Base-by-base conservation (phyloP, 2,888 invertebrate genomes). In the Chrysopilus asiliformis region DNA sequence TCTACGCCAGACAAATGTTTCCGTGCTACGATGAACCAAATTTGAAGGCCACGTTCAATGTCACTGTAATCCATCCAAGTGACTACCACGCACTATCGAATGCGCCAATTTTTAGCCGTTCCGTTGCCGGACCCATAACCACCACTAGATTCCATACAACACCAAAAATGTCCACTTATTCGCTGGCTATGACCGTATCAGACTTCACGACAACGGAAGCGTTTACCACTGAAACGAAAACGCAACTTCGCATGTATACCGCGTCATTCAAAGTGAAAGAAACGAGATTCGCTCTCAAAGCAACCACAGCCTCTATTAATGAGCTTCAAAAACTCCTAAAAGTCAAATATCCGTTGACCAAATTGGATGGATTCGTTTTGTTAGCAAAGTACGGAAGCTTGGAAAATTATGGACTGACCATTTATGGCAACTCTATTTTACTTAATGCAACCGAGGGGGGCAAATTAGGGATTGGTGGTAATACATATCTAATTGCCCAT, bases 1-100 rank as follows among this genome's bases (percentile, higher is more conserved):
- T 68, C 1, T 64, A 65, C 27, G 73, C 75, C 2, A 67, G 76
- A 2, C 59, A 64, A 10, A 74, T 72, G 0, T 78, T 79, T 52
- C 79, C 79, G 0, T 79, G 79, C 49, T 79, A 72, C 51, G 79
- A 79, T 43, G 78, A 79, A 49, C 79, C 79, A 0, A 60, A 57
- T 0, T 50, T 68, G 13, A 79, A 79, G 48, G 76, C 79, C 1
- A 53, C 57, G 3, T 79, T 77, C 52, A 58, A 66, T 9, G 65
- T 77, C 10, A 66, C 64, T 4, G 67, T 78, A 35, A 68, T 59
- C 20, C 67, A 74, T 10, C 63, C 66, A 2, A 38, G 42, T 0
- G 42, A 38, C 1, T 53, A 51, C 9, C 17, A 12, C 1, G 53
- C 49, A 2, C 33, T 59, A 12, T 55, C 57, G 0, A 41, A 41